Evolutionary conservation across 2,888 invertebrate species (phyloP).

Genomic region (Trichogramma dendrolimi): DNA sequence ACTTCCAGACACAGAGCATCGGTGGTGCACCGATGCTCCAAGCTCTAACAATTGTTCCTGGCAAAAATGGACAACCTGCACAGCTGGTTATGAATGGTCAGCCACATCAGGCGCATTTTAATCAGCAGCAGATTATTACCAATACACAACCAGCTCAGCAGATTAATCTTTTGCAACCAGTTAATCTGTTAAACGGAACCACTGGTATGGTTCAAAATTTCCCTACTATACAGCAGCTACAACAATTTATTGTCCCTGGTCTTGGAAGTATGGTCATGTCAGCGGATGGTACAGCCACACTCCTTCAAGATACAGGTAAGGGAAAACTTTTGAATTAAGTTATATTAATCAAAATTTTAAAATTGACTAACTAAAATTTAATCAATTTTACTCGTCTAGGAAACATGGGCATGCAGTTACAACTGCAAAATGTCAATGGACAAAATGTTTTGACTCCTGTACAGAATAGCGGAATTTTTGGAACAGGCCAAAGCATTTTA

Average conservation of each 20-base stretch:
- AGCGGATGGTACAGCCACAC: constrained; percentile 70
- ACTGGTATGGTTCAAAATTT: constrained; percentile 70
- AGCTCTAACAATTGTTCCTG: constrained; percentile 72
- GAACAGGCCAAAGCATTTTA: constrained; percentile 64
- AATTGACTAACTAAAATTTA: background rate
- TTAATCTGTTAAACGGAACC: constrained; percentile 71
- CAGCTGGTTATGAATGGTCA: constrained; percentile 77
- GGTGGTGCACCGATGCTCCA: constrained; percentile 71
- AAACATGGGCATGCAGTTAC: constrained; percentile 68
- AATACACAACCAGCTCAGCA: constrained; percentile 55
- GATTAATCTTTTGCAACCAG: constrained; percentile 75
- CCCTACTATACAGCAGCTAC: constrained; percentile 63
- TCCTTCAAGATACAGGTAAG: constrained; percentile 63
- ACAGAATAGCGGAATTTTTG: constrained; percentile 63
- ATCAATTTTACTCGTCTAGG: constrained; percentile 38
- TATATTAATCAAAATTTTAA: background rate
- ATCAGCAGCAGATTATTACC: constrained; percentile 67
- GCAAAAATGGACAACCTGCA: constrained; percentile 68
- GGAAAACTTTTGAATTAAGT: background rate
- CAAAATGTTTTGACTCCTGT: constrained; percentile 73
- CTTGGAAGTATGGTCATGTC: constrained; percentile 80
- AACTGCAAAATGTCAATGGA: constrained; percentile 76
- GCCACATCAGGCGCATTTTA: constrained; percentile 56
- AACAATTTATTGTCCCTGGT: constrained; percentile 76
- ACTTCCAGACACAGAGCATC: constrained; percentile 69